Percentiles rank a stretch among this genome's conserved stretches.
These are phyloP conservation scores for Vicugna pacos DNA, from an alignment of 2,113 vertebrate genomes.

Conservation along the genomic window DNA sequence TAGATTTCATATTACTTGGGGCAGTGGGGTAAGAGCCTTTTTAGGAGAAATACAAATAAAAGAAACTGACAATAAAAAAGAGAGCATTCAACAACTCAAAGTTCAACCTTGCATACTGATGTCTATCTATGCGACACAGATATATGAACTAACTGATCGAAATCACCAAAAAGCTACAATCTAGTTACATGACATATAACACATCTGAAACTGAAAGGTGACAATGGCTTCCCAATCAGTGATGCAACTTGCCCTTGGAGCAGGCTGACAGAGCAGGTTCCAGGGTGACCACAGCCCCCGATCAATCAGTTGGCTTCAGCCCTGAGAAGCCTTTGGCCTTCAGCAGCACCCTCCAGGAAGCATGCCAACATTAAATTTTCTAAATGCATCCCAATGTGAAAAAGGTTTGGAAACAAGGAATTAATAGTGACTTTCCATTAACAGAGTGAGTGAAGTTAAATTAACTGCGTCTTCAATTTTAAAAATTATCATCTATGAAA, in stretches of 20 bases:
- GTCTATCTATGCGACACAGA: neutral
- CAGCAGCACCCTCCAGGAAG: neutral
- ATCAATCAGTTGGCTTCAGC: neutral
- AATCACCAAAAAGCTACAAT: slow-evolving; percentile 11
- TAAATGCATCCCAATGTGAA: slow-evolving; percentile 27
- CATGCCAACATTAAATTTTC: slow-evolving; percentile 19
- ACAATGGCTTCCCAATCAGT: neutral
- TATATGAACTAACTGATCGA: neutral
- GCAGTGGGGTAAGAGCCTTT: neutral
- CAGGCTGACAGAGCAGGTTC: neutral
- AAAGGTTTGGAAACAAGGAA: slow-evolving; percentile 40
- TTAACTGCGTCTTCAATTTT: slow-evolving; percentile 18
- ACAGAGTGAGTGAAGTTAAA: slow-evolving; percentile 35
- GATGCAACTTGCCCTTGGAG: neutral
- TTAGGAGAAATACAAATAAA: slow-evolving; percentile 62
- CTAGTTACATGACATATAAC: slow-evolving; percentile 11
- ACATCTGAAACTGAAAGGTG: slow-evolving; percentile 35
- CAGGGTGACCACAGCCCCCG: neutral
- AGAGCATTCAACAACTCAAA: slow-evolving; percentile 42
- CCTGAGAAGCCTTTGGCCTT: neutral
- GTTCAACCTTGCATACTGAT: neutral
- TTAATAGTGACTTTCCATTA: slow-evolving; percentile 48
- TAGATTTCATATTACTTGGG: neutral
- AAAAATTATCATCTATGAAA: slow-evolving; percentile 40
- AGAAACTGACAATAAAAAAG: neutral